Evolutionary conservation across 2,113 vertebrate genomes (phyloP).

Genomic region (western clawed frog (Xenopus tropicalis)): UCB_Xtro_10.0 CM004445.2:70295001-70295500

Average conservation of each 20-base stretch:
- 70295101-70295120: conserved; percentile 63
- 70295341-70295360: conserved; percentile 78
- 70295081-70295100: too few relatives aligned
- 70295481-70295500: too few relatives aligned
- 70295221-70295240: conserved; percentile 71
- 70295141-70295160: conserved; percentile 66
- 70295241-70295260: conserved; percentile 72
- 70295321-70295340: conserved; percentile 67
- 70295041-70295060: too few relatives aligned
- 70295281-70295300: conserved; percentile 72
- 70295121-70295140: conserved; percentile 70
- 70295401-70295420: too few relatives aligned
- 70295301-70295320: conserved; percentile 75
- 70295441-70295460: too few relatives aligned
- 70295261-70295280: conserved; percentile 63
- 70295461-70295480: too few relatives aligned
- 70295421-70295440: too few relatives aligned
- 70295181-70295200: conserved; percentile 74
- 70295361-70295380: conserved; percentile 51
- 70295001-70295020: too few relatives aligned
- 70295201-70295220: conserved; percentile 79
- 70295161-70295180: conserved; percentile 72
- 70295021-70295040: too few relatives aligned
- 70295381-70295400: neutral
- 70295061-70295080: too few relatives aligned